Conservation (phyloP, 2,888 invertebrate species). For the Caenorhabditis sulstoni region DNA sequence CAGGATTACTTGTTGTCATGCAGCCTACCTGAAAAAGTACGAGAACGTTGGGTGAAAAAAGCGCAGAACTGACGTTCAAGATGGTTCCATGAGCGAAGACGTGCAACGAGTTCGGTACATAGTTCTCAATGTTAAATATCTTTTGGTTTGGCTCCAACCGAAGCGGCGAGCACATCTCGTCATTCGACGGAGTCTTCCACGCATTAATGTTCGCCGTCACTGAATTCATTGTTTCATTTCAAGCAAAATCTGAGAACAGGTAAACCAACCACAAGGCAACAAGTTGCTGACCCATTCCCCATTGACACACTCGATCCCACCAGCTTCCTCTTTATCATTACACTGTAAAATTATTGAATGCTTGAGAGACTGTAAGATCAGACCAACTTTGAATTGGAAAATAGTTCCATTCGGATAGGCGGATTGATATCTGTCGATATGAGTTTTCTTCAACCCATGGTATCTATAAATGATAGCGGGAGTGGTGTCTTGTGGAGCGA, state of each 20-base stretch:
- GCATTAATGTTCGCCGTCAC: conserved; percentile 58
- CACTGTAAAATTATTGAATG: conserved; percentile 62
- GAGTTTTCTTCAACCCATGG: conserved; percentile 59
- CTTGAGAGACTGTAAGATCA: background rate
- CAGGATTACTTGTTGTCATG: conserved; percentile 42
- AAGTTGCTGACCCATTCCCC: conserved; percentile 78
- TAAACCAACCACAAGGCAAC: conserved; percentile 71
- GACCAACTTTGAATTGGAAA: conserved; percentile 75
- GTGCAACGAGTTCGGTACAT: conserved; percentile 61
- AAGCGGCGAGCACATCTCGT: conserved; percentile 67
- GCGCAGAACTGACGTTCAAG: conserved; percentile 60
- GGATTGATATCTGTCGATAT: conserved; percentile 67
- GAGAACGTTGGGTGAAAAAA: too few relatives aligned
- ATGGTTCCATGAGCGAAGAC: conserved; percentile 77
- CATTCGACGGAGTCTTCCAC: conserved; percentile 37
- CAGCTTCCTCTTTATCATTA: conserved; percentile 72
- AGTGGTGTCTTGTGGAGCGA: conserved; percentile 70
- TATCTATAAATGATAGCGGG: conserved; percentile 70
- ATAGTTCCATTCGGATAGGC: conserved; percentile 79
- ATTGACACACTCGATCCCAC: conserved; percentile 75
- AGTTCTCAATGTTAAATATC: conserved; percentile 73
- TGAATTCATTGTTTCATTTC: conserved; percentile 12
- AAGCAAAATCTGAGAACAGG: background rate
- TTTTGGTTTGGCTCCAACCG: conserved; percentile 54
- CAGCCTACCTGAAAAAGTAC: conserved; percentile 64